Percentiles rank a stretch among this genome's conserved stretches.
Conservation (phyloP, 1,140 invertebrate species). For the Drosophila leontia region DNA sequence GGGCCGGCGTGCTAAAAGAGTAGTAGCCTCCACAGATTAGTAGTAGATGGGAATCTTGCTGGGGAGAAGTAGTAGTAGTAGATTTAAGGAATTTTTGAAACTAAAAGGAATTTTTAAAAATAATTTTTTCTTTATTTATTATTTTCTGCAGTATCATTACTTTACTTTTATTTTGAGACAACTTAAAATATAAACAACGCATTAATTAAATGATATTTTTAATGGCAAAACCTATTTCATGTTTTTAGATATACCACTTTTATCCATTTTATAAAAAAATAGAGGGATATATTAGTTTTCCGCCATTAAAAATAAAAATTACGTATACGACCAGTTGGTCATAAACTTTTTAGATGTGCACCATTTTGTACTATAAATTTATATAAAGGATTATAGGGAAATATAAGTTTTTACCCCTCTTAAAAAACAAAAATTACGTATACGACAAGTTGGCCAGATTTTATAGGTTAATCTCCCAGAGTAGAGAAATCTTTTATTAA, state of each 20-base stretch:
- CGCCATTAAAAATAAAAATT: too few relatives aligned
- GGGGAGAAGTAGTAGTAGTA: constrained; percentile 18
- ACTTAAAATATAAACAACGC: background rate
- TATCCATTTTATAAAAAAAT: too few relatives aligned
- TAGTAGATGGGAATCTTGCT: constrained; percentile 50
- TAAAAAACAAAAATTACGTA: background rate
- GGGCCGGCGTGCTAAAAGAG: constrained; percentile 35
- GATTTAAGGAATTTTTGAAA: background rate
- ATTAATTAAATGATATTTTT: background rate
- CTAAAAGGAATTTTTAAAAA: background rate
- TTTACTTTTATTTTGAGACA: background rate
- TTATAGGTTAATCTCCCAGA: too few relatives aligned
- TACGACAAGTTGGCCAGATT: background rate
- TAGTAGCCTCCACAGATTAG: constrained; percentile 51
- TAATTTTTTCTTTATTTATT: background rate
- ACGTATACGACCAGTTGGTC: too few relatives aligned
- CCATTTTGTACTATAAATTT: too few relatives aligned
- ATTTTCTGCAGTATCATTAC: too few relatives aligned
- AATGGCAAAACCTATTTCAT: background rate
- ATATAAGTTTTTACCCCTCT: too few relatives aligned
- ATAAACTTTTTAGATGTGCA: too few relatives aligned
- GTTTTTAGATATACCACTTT: too few relatives aligned
- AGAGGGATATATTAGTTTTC: too few relatives aligned
- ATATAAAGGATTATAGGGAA: too few relatives aligned
- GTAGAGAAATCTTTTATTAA: too few relatives aligned